Conservation (phyloP, 1,140 invertebrate genomes). For the Solenopsis invicta region DNA sequence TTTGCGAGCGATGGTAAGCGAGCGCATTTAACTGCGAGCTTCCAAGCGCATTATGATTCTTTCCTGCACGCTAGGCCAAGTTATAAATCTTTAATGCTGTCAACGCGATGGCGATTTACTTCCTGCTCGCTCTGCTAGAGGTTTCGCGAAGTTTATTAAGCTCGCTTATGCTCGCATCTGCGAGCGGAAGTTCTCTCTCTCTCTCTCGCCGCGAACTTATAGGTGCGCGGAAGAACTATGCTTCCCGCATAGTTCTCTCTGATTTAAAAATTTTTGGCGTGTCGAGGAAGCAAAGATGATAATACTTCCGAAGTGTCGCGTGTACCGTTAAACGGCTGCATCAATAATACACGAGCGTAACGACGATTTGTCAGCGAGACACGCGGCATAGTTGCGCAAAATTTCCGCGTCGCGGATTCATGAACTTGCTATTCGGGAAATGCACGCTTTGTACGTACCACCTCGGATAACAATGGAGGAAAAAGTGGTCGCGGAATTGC, state of each 20-base stretch:
- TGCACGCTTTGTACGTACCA: constrained; percentile 13
- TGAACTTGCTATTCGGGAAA: constrained; percentile 54
- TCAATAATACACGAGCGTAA: constrained; percentile 17
- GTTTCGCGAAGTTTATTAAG: constrained; percentile 74
- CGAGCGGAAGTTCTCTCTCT: constrained; percentile 50
- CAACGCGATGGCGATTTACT: constrained; percentile 76
- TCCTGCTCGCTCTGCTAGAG: constrained; percentile 45
- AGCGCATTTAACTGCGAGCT: constrained; percentile 62
- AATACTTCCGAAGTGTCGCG: constrained; percentile 44
- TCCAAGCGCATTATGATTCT: constrained; percentile 83
- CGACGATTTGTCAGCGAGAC: constrained; percentile 35
- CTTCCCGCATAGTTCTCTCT: not conserved
- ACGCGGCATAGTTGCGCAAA: not conserved
- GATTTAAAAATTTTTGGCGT: constrained; percentile 44
- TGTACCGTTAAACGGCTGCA: not conserved
- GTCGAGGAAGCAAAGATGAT: not conserved
- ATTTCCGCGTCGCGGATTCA: constrained; percentile 40
- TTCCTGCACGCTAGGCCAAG: constrained; percentile 61
- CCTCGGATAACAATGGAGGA: constrained; percentile 17
- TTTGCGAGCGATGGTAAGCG: constrained; percentile 2
- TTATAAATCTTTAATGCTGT: constrained; percentile 82
- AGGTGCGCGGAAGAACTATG: constrained; percentile 25
- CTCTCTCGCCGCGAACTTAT: constrained; percentile 40
- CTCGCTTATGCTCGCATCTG: constrained; percentile 60
- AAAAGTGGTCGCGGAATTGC: constrained; percentile 19